These are phyloP conservation scores for Crypturellus undulatus DNA, from an alignment of 2,113 vertebrate genomes.

Conservation along the genomic window DNA sequence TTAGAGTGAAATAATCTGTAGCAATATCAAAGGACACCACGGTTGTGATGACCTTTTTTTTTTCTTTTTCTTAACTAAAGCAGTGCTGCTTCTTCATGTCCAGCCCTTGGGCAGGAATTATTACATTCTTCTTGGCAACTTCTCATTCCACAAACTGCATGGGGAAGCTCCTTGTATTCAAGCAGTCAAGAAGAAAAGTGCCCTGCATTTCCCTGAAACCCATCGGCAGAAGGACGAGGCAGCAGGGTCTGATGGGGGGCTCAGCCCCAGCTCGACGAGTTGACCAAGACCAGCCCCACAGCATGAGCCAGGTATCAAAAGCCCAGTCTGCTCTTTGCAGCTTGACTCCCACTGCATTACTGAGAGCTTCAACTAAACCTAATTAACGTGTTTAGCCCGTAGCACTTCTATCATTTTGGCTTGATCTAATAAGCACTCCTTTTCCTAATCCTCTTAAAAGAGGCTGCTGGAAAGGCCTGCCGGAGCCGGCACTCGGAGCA, in stretches of 20 bases:
- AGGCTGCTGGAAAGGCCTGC: background rate
- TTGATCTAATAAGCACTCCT: background rate
- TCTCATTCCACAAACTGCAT: background rate
- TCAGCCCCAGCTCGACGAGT: background rate
- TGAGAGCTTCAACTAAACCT: background rate
- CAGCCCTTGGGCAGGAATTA: background rate
- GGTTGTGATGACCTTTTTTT: background rate
- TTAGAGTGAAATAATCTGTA: slow-evolving; percentile 3
- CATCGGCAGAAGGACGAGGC: fast-evolving
- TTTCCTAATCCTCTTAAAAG: background rate
- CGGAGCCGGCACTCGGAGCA: background rate
- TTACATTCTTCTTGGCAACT: background rate
- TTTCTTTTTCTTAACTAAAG: background rate
- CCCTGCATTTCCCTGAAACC: background rate
- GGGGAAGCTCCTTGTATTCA: background rate
- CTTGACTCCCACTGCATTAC: background rate
- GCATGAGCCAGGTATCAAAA: fast-evolving
- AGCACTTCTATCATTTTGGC: background rate
- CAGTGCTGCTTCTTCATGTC: background rate
- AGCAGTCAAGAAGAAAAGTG: background rate
- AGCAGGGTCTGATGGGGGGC: fast-evolving
- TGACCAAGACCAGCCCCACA: background rate
- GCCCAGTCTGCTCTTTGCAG: background rate
- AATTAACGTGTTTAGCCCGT: background rate
- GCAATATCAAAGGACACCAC: background rate